These are phyloP conservation scores for Adelphocoris suturalis DNA, from an alignment of 2,888 invertebrate species.

Conservation along the genomic window DNA sequence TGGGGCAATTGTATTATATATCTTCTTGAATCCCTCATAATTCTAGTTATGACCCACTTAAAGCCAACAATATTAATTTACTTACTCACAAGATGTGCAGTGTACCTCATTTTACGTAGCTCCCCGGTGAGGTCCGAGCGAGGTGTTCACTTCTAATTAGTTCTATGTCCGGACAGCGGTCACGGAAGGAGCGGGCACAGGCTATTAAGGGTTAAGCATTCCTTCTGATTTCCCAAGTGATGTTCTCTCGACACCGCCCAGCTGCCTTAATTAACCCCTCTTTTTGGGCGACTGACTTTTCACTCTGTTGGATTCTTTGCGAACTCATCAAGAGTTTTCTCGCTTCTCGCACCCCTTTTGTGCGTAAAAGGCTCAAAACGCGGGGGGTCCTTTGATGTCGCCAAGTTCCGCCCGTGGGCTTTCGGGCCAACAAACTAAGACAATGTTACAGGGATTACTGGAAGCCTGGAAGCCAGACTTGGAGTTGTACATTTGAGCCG, in stretches of 20 bases:
- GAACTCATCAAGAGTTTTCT: slow-evolving; percentile 46
- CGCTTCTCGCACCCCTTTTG: background rate
- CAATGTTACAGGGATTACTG: slow-evolving; percentile 11
- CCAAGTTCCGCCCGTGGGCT: slow-evolving; percentile 2
- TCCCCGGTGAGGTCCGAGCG: background rate
- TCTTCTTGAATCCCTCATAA: too few species aligned
- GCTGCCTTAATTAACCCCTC: slow-evolving; percentile 36
- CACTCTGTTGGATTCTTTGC: slow-evolving; percentile 1
- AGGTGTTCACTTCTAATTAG: background rate
- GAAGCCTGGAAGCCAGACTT: background rate
- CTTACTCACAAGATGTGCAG: too few species aligned
- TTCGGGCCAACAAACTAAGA: background rate
- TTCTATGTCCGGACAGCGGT: slow-evolving; percentile 13
- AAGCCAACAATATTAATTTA: too few species aligned
- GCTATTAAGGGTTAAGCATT: slow-evolving; percentile 38
- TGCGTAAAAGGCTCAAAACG: background rate
- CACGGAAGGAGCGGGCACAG: slow-evolving; percentile 19
- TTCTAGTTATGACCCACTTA: too few species aligned
- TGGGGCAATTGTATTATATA: too few species aligned
- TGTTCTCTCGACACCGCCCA: slow-evolving; percentile 7
- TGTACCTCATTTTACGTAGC: too few species aligned
- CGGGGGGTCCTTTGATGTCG: background rate
- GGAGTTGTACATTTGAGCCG: background rate
- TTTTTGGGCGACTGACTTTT: slow-evolving; percentile 56
- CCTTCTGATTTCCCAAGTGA: slow-evolving; percentile 60